These are phyloP conservation scores for Miltochrista miniata DNA, from an alignment of 2,888 invertebrate genomes.

Conservation along the genomic window DNA sequence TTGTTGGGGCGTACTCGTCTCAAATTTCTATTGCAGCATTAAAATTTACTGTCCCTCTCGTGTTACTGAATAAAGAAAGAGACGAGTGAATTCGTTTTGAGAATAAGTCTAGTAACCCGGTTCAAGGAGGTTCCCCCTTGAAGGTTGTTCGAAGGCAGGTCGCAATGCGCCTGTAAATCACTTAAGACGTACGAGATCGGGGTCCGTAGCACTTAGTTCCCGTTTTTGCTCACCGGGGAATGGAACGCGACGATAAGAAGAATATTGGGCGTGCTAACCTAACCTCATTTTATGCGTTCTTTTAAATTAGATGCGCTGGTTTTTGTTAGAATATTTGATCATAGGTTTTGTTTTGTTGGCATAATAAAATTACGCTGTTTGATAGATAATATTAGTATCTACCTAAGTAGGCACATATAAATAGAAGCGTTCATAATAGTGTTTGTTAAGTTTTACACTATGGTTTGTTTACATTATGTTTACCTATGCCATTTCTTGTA, in stretches of 20 bases:
- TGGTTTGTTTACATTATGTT: too few relatives aligned
- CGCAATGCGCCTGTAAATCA: slow-evolving; percentile 76
- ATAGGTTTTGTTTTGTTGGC: too few relatives aligned
- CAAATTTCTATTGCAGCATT: slow-evolving; percentile 65
- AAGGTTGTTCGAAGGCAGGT: slow-evolving; percentile 58
- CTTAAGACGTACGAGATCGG: slow-evolving; percentile 67
- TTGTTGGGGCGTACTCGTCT: slow-evolving; percentile 68
- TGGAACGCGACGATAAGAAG: slow-evolving; percentile 59
- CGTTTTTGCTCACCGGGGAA: slow-evolving; percentile 70
- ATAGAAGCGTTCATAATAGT: too few relatives aligned
- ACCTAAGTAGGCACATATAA: too few relatives aligned
- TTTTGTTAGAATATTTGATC: slow-evolving; percentile 21
- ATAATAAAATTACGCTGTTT: too few relatives aligned
- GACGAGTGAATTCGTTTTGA: slow-evolving; percentile 44
- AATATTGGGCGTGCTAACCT: slow-evolving; percentile 61
- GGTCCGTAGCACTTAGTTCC: slow-evolving; percentile 62
- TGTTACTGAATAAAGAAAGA: slow-evolving; percentile 41
- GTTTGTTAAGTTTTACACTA: too few relatives aligned
- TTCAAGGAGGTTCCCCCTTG: slow-evolving; percentile 51
- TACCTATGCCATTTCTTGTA: too few relatives aligned
- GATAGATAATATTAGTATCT: too few relatives aligned
- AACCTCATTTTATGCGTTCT: slow-evolving; percentile 40
- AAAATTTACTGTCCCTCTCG: slow-evolving; percentile 57
- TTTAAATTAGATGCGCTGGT: slow-evolving; percentile 33
- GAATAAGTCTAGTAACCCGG: slow-evolving; percentile 65